Evolutionary conservation across 1,140 invertebrate species (phyloP).

Genomic region (Aphidius ervi): DNA sequence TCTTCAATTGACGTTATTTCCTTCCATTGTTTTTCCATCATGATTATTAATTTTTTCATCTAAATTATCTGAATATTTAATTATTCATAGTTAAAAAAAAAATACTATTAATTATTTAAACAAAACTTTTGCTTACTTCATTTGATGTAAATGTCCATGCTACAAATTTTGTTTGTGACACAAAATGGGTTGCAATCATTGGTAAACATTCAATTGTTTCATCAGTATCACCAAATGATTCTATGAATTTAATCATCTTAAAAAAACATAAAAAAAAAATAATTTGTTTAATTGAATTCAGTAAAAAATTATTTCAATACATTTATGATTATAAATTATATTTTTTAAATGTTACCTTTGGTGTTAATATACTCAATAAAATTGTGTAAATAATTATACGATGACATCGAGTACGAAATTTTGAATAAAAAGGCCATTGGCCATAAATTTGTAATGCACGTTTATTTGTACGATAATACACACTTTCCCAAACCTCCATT

Average conservation of each 20-base stretch:
- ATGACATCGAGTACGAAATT: not conserved
- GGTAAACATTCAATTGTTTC: slow-evolving; percentile 14
- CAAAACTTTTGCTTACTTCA: slow-evolving; percentile 5
- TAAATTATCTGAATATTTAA: not conserved
- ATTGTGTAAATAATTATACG: not conserved
- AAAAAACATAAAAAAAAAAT: not conserved
- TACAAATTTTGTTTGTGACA: slow-evolving; percentile 3
- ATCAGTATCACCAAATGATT: not conserved
- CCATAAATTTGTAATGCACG: not conserved
- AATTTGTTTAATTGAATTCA: not conserved
- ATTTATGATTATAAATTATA: too few relatives aligned
- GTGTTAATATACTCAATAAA: slow-evolving; percentile 6
- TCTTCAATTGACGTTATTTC: slow-evolving; percentile 2
- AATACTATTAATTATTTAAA: not conserved
- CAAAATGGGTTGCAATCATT: slow-evolving; percentile 10
- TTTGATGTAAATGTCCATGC: slow-evolving; percentile 7
- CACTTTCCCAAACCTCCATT: slow-evolving; percentile 15
- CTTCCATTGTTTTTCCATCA: slow-evolving; percentile 7
- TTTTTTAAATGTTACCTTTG: not conserved
- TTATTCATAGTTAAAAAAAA: not conserved
- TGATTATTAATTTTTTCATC: not conserved
- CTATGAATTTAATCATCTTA: slow-evolving; percentile 11
- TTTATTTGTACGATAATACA: slow-evolving; percentile 10
- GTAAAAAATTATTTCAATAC: too few relatives aligned
- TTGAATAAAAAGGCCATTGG: slow-evolving; percentile 18